Base-by-base conservation (phyloP, 2,888 invertebrate species). In the Xestia ashworthii region DNA sequence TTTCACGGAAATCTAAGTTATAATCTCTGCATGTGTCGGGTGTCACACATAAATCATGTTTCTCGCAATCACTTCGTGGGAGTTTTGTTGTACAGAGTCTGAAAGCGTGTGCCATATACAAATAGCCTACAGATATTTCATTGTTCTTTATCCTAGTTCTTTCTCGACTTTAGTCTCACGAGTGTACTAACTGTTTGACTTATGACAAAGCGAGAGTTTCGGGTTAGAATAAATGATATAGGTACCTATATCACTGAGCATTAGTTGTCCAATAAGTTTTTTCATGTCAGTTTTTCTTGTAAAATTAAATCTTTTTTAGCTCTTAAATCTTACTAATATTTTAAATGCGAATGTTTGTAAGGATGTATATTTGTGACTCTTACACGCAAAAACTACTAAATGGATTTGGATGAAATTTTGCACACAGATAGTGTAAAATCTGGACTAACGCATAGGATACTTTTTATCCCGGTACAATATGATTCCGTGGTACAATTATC, bases 31-130 rank as follows among this genome's bases (percentile, higher is more conserved):
- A 25, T 46, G 32, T 82, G 62, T 62, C 71, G 67, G n/a, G n/a
- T 64, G 58, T 53, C 68, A 76, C 62, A 71, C 77, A 78, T 84
- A 87, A 83, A 87, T 83, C 74, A 74, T 74, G 48, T 4, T 67
- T 62, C 32, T 71, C 50, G 32, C 58, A 48, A 25, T 64, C 69
- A 71, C 9, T 68, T 44, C n/a, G 25, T 67, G 46, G 41, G 64
- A 71, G 60, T 67, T 80, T 75, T 67, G 69, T 74, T 44, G 32
- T n/a, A 53, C 50, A 41, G 62, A 84, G 69, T 87, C 69, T 58
- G 68, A 74, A 76, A 74, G 58, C 74, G 55, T 71, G 46, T 62
- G 3, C 22, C 25, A 16, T 69, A 69, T 50, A 86, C 58, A 60
- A 60, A 70, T 72, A 74, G 71, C 64, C 60, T 70, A 74, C n/a